Conservation (phyloP, 2,888 invertebrate genomes). For the Serrognathus titanus region DNA sequence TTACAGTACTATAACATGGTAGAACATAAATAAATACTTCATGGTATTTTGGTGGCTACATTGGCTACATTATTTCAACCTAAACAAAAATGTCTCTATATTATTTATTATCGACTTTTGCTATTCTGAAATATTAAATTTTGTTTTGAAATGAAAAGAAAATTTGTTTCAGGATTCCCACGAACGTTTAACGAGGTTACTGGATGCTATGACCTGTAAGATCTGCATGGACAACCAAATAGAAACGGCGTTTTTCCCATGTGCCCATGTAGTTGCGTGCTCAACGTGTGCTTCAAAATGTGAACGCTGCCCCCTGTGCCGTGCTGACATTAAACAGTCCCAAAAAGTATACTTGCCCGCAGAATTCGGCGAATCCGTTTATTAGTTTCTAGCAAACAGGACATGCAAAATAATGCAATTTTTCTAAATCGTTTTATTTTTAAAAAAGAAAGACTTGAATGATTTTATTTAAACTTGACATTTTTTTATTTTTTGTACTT, state of each 20-base stretch:
- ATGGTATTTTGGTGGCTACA: too few species aligned
- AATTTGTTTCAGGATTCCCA: conserved; percentile 50
- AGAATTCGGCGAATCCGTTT: conserved; percentile 49
- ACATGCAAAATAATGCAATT: neutral
- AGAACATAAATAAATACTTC: too few species aligned
- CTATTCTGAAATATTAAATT: neutral
- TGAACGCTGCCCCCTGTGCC: conserved; percentile 72
- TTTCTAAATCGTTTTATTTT: neutral
- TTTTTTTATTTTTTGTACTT: neutral
- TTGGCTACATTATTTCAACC: too few species aligned
- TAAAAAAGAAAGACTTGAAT: neutral
- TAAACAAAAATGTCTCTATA: too few species aligned
- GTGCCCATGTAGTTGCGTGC: conserved; percentile 85
- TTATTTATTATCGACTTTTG: neutral
- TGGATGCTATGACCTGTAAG: conserved; percentile 75
- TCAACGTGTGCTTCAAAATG: conserved; percentile 71
- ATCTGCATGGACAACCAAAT: conserved; percentile 85
- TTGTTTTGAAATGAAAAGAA: neutral
- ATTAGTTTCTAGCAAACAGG: neutral
- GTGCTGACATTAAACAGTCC: conserved; percentile 65
- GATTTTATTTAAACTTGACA: neutral
- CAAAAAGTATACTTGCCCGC: conserved; percentile 70
- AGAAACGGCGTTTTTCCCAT: conserved; percentile 81
- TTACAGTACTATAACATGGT: too few species aligned
- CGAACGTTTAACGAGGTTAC: conserved; percentile 53